Base-by-base conservation (phyloP, 2,113 vertebrate genomes). In the Brachionichthys hirsutus region DNA sequence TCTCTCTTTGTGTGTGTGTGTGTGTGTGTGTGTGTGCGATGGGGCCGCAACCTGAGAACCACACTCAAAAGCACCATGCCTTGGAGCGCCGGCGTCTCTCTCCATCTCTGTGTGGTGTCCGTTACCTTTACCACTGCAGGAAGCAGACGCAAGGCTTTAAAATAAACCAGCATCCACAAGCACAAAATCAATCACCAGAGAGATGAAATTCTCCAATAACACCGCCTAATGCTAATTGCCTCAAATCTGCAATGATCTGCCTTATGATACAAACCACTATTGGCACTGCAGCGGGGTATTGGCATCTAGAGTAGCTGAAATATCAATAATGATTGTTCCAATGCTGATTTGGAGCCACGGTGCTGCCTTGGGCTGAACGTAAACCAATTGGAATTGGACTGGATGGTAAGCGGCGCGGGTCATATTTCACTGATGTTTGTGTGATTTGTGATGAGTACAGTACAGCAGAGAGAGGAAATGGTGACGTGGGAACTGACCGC, bases 171-270 rank as follows among this genome's bases (percentile, higher is more conserved):
- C 56, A 57, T 73, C 55, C 22, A 44, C 16, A 34, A 75, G 65
- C 44, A 40, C 75, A 71, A 80, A 79, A 89, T 88, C 88, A 89
- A 88, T 89, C 83, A 77, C 61, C 51, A 57, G 72, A 70, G 66
- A 67, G 81, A 88, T 86, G 67, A 83, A 81, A 85, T 84, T 88
- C 83, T 84, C 80, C 54, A 56, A 87, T 88, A 88, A 83, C 56
- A 47, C 51, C 56, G 47, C 52, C 70, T 77, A 80, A 88, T 80
- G 72, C 80, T 80, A 83, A 90, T 87, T 82, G 74, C 81, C 70
- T 57, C 2, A 30, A 82, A 80, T 75, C 51, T 67, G 54, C 72
- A 71, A 67, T 63, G 77, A 84, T 88, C 77, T 65, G 81, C 66
- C 62, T 77, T 49, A 67, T 67, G 62, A 87, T 82, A 78, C 71